A percentile compares a stretch with the other conserved stretches of the same genome.
These are phyloP conservation scores for Pipistrellus pipistrellus DNA, from an alignment of 2,797 vertebrate genomes.

Conservation along the genomic window DNA sequence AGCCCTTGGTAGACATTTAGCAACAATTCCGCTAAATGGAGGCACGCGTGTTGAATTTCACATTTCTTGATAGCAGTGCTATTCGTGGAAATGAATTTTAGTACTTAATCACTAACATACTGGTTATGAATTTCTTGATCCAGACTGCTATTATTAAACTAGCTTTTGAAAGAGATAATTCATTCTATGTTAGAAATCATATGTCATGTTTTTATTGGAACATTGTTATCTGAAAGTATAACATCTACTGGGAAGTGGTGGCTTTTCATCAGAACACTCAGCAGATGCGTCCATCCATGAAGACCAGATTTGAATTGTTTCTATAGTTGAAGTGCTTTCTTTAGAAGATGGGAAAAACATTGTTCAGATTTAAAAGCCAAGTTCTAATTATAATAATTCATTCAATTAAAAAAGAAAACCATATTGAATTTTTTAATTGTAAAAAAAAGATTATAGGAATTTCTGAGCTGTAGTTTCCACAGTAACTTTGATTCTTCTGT, in stretches of 20 bases:
- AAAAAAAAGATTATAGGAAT: neutral
- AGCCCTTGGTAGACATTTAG: neutral
- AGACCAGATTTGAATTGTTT: neutral
- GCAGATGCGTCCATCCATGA: constrained; percentile 9
- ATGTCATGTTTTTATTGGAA: constrained; percentile 70
- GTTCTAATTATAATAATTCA: constrained; percentile 55
- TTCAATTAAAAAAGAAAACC: constrained; percentile 61
- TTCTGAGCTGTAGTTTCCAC: constrained; percentile 19
- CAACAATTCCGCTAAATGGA: neutral
- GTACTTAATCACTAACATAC: neutral
- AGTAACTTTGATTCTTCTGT: neutral
- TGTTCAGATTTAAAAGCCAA: constrained; percentile 46
- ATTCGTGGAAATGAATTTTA: constrained; percentile 21
- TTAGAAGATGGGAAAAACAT: constrained; percentile 59
- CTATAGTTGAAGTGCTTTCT: constrained; percentile 57
- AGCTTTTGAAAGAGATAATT: constrained; percentile 69
- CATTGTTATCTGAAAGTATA: constrained; percentile 26
- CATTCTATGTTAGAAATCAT: constrained; percentile 72
- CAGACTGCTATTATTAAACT: constrained; percentile 56
- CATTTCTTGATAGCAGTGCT: constrained; percentile 39
- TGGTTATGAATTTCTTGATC: neutral
- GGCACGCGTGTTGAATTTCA: neutral
- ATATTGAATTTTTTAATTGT: constrained; percentile 61
- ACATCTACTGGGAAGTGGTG: constrained; percentile 55
- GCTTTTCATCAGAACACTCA: constrained; percentile 65